Evolutionary conservation across 2,113 vertebrate genomes (phyloP), one percentile per base, ranked within the genome.

Genomic region (Myodes glareolus): DNA sequence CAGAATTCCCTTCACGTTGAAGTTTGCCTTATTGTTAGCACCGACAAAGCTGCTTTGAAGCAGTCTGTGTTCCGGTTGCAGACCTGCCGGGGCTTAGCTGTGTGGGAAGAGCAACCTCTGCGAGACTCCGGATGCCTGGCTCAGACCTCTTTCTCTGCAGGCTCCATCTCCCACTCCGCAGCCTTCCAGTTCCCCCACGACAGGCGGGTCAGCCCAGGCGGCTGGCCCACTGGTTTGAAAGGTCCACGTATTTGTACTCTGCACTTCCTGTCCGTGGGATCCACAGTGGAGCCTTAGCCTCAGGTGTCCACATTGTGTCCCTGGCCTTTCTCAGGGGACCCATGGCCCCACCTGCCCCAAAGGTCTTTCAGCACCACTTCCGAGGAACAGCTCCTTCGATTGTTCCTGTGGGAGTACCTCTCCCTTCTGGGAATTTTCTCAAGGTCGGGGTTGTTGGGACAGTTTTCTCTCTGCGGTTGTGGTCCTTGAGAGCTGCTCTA

Each of bases 41-140:
- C 97, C 94, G 36, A 96, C 97, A 58, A 98, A 98, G 97, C 95
- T 97, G 97, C 98, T 99, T 98, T 99, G 99, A 98, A 99, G 98
- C 88, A 99, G 98, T 98, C 99, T 99, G 97, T 99, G 99, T 97
- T 99, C 99, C 95, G 99, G 97, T 97, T 99, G 99, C 97, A 99
- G 98, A 98, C 99, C 98, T 87, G 98, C 92, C 75, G 96, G 98
- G 96, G 98, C 97, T 96, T 97, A 99, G 97, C 98, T 99, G 95
- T 99, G 99, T 93, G 99, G 98, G 97, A 98, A 98, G 0, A n/a
- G 97, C 97, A 77, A 98, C 98, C 45, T 98, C 98, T 42, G 98
- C 97, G 94, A 99, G 98, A 96, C 98, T 99, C 52, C 94, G 95
- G 98, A 99, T 98, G 84, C 99, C 97, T 84, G 98, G 97, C 63